Evolutionary conservation across 2,888 invertebrate genomes (phyloP).

Genomic region (Agriopis marginaria): DNA sequence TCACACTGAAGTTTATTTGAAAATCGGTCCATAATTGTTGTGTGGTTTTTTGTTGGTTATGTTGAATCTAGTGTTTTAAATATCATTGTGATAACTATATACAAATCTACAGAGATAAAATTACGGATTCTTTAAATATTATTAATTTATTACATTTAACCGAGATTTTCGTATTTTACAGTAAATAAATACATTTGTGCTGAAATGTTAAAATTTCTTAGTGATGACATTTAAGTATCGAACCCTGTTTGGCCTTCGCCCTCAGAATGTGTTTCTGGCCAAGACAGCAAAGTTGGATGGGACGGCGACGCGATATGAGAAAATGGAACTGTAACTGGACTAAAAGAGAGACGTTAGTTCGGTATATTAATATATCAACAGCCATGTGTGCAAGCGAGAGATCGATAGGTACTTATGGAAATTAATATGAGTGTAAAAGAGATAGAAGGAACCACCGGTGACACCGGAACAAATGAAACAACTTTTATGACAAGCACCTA

Average conservation of each 20-base stretch:
- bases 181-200: conserved; percentile 25
- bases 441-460: no score
- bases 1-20: no score
- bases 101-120: conserved; percentile 15
- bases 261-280: not conserved
- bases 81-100: not conserved
- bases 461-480: no score
- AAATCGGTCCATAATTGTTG: no score
- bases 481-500: no score
- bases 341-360: no score
- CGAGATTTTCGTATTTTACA: not conserved
- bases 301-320: not conserved
- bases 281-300: not conserved
- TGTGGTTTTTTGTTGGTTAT: no score
- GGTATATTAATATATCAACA: no score
- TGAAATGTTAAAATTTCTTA: conserved; percentile 16
- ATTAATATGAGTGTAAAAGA: no score
- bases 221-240: conserved; percentile 16
- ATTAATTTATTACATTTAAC: conserved; percentile 10
- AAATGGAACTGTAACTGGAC: no score
- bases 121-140: conserved; percentile 9
- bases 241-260: conserved; percentile 28
- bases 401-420: no score
- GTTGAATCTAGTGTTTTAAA: not conserved
- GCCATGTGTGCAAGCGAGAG: no score